phyloP scores from a whole-genome alignment of 1,140 invertebrate genomes.

The Trissolcus basalis region DNA sequence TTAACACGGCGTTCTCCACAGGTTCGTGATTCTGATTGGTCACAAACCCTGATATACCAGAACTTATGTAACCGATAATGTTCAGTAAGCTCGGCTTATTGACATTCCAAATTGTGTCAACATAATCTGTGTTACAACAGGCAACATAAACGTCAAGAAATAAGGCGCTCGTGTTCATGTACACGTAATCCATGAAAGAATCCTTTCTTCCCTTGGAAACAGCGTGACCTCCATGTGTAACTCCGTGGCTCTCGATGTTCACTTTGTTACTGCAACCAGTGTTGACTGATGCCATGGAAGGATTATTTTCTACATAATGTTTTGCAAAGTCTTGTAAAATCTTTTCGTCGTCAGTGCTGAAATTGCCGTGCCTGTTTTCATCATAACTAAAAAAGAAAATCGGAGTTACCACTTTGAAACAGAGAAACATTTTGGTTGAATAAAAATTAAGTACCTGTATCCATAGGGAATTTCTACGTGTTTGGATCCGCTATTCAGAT shows the following conservation, averaged over 20 bases:
- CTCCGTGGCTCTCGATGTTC: conserved; percentile 55
- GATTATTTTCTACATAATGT: conserved; percentile 62
- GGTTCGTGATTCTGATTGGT: conserved; percentile 78
- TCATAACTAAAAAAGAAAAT: conserved; percentile 37
- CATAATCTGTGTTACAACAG: conserved; percentile 70
- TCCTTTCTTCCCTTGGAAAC: conserved; percentile 54
- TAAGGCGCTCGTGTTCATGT: conserved; percentile 68
- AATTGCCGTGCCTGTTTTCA: conserved; percentile 34
- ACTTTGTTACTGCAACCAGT: conserved; percentile 56
- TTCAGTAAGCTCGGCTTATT: conserved; percentile 67
- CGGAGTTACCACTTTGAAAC: too few species aligned
- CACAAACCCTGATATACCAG: conserved; percentile 77
- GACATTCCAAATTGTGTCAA: conserved; percentile 62
- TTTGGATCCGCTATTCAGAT: conserved; percentile 68
- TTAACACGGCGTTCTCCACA: conserved; percentile 77
- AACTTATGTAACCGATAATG: conserved; percentile 61
- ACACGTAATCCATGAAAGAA: conserved; percentile 70
- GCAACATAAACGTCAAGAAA: conserved; percentile 70
- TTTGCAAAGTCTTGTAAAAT: conserved; percentile 62
- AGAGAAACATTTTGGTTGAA: too few species aligned
- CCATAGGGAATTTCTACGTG: conserved; percentile 72
- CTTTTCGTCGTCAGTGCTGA: conserved; percentile 62
- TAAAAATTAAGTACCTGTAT: conserved; percentile 25
- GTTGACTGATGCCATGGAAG: conserved; percentile 49
- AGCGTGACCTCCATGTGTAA: conserved; percentile 60